Base-by-base conservation (phyloP, 1,140 invertebrate genomes). In the Hetaerina americana region DNA sequence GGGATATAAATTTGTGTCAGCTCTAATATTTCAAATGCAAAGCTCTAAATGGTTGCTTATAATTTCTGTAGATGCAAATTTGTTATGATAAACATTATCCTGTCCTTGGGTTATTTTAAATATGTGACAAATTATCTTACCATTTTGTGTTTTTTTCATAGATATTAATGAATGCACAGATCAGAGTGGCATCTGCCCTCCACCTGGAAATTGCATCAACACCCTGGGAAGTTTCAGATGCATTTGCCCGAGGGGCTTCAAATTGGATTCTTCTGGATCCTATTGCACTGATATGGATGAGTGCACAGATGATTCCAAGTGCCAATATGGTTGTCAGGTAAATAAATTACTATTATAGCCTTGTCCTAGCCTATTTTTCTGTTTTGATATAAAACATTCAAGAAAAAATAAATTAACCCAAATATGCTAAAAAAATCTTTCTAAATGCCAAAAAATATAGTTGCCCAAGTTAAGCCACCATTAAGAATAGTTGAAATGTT, bases 121-220 rank as follows among this genome's bases (percentile, higher is more conserved):
- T 12, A 68, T 10, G 10, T 12, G 10, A 10, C 12, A 57, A 57
- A 57, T 12, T 57, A 57, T 57, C 26, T 68, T 68, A 12, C 26
- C 24, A 68, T 68, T 66, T 73, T 27, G 5, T 10, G 18, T 2
- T 5, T 71, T 75, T 72, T 70, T 78, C 78, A 0, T 78, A 92
- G 90, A 93, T 80, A 88, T 93, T 18, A 89, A 93, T 78, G 92
- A 93, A 79, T 93, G 92, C 76, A 79, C 81, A 27, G 87, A 90
- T 68, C 81, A 87, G 40, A 79, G 84, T 5, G 87, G 87, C 12
- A 77, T 89, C 1, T 93, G 92, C 77, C 87, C 88, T 0, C 82
- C 87, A 76, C 89, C 89, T 8, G 88, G 88, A 5, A 85, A 81
- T 18, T 90, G 88, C 75, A 79, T 81, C 40, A 87, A 87, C 74